Conservation (phyloP, 2,113 vertebrate species). For the Ictalurus punctatus region DNA sequence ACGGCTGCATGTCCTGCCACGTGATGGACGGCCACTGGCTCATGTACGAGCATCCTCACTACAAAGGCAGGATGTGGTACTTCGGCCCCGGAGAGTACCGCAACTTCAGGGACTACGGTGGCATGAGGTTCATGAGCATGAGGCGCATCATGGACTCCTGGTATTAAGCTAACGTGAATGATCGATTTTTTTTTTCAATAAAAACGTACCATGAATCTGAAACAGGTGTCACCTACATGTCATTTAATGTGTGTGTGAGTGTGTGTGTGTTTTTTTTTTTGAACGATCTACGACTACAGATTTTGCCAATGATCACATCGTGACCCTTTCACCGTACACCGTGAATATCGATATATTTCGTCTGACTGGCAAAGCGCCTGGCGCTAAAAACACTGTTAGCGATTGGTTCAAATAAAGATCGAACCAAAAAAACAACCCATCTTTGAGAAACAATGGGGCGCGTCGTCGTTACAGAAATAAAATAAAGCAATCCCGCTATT, state of each 20-base stretch:
- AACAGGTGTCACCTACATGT: neutral
- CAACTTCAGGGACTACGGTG: constrained; percentile 40
- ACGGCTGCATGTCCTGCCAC: constrained; percentile 54
- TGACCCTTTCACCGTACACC: neutral
- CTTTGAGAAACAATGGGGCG: too few species aligned
- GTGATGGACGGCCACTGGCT: constrained; percentile 66
- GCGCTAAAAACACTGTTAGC: neutral
- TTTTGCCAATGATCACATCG: neutral
- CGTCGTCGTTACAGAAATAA: too few species aligned
- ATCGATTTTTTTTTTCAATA: neutral
- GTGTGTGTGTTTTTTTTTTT: neutral
- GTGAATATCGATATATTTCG: neutral
- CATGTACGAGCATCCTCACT: constrained; percentile 60
- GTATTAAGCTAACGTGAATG: neutral
- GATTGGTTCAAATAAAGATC: neutral
- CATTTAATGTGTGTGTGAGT: too few species aligned
- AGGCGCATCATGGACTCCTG: constrained; percentile 19
- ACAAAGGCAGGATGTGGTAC: constrained; percentile 56
- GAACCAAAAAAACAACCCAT: too few species aligned
- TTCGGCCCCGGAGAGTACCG: constrained; percentile 58
- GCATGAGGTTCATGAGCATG: constrained; percentile 25
- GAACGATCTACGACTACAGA: neutral
- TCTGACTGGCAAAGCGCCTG: neutral
- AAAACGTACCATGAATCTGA: neutral
- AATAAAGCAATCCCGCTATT: too few species aligned